Evolutionary conservation across 2,888 invertebrate genomes (phyloP).

Genomic region (Zaprionus obscuricornis): DNA sequence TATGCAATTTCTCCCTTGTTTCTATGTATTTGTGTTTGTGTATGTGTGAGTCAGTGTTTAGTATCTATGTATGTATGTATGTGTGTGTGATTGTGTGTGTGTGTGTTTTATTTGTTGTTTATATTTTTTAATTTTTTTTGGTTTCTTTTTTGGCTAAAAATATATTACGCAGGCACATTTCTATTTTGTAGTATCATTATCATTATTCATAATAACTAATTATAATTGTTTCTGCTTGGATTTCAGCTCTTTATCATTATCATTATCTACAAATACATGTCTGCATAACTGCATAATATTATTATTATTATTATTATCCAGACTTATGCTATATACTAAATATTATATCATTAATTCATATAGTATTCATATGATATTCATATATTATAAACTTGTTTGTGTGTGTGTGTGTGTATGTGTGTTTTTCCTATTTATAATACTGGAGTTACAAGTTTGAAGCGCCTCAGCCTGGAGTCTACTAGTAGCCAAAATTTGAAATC

Average conservation of each 20-base stretch:
- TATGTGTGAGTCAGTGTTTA: too few species aligned
- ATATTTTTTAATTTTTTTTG: conserved; percentile 24
- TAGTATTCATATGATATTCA: conserved; percentile 20
- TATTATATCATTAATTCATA: too few species aligned
- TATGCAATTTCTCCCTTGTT: conserved; percentile 25
- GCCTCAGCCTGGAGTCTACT: conserved; percentile 26
- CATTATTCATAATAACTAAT: conserved; percentile 65
- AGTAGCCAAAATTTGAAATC: conserved; percentile 6
- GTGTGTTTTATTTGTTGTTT: conserved; percentile 28
- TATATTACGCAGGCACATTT: conserved; percentile 83
- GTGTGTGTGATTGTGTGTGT: conserved; percentile 40
- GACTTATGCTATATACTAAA: conserved; percentile 40
- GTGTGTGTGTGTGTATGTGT: conserved; percentile 16
- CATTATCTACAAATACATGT: conserved; percentile 75
- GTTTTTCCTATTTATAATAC: conserved; percentile 52
- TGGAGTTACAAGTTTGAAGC: conserved; percentile 48
- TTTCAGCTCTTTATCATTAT: conserved; percentile 80
- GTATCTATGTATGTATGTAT: too few species aligned
- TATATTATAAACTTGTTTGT: conserved; percentile 16
- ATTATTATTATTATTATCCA: conserved; percentile 20
- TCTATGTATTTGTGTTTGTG: conserved; percentile 28
- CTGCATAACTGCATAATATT: conserved; percentile 22
- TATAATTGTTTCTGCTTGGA: conserved; percentile 62
- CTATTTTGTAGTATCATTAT: conserved; percentile 83
- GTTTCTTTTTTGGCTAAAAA: conserved; percentile 79